Evolutionary conservation across 2,113 vertebrate species (phyloP).

Genomic region (Pteropus alecto): DNA sequence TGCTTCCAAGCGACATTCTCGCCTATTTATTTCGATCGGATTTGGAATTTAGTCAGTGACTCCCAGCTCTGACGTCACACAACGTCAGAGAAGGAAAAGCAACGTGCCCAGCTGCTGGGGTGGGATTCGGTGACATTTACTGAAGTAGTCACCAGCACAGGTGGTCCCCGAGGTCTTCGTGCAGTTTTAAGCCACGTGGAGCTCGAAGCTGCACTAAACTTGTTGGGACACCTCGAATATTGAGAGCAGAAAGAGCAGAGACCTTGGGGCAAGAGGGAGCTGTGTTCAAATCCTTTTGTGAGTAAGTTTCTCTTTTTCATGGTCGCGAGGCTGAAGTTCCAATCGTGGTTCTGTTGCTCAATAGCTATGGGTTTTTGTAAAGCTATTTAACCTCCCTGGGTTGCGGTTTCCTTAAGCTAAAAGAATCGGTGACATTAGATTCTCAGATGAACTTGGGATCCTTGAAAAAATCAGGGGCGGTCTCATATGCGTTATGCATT

Average conservation of each 20-base stretch:
- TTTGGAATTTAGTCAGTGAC: neutral
- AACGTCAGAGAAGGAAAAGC: neutral
- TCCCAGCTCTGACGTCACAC: neutral
- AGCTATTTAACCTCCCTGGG: neutral
- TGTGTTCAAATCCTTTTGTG: neutral
- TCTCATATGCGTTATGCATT: neutral
- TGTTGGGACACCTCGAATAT: neutral
- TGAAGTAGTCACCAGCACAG: neutral
- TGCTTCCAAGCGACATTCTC: neutral
- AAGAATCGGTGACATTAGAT: neutral
- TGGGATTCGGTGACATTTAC: neutral
- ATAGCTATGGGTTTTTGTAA: neutral
- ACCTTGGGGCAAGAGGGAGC: neutral
- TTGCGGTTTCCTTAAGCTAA: neutral
- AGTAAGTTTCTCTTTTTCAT: neutral
- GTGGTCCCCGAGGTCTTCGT: neutral
- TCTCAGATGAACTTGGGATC: neutral
- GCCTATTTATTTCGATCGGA: too few species aligned
- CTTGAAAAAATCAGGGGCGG: neutral
- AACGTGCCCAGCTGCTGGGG: accelerated
- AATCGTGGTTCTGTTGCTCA: neutral
- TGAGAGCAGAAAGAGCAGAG: neutral
- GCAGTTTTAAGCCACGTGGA: neutral
- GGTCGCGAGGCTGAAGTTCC: neutral
- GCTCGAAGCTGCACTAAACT: neutral